phyloP scores from a whole-genome alignment of 1,140 invertebrate genomes.

The Drosophila tani region DNA sequence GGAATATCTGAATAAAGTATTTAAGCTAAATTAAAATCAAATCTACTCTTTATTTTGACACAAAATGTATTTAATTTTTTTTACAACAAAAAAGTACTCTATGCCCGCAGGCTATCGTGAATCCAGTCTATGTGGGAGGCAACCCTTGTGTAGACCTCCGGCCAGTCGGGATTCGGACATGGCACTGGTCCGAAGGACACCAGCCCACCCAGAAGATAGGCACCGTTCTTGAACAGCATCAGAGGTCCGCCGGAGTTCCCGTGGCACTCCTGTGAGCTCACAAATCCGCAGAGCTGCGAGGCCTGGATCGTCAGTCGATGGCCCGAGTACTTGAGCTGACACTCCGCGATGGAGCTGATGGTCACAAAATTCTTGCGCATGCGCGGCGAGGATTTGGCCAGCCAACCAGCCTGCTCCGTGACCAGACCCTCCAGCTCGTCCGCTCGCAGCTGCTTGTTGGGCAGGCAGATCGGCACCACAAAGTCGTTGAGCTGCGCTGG shows the following conservation, averaged over 20 bases:
- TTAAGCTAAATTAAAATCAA: background rate
- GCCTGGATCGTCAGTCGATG: constrained; percentile 34
- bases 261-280: constrained; percentile 28
- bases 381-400: constrained; percentile 88
- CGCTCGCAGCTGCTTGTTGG: constrained; percentile 85
- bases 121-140: constrained; percentile 72
- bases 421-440: constrained; percentile 85
- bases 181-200: constrained; percentile 91
- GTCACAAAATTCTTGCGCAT: constrained; percentile 85
- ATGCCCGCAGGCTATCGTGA: constrained; percentile 44
- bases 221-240: constrained; percentile 71
- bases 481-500: constrained; percentile 85
- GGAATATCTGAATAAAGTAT: background rate
- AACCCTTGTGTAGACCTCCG: constrained; percentile 91
- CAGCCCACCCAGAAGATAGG: constrained; percentile 87
- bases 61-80: background rate
- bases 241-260: constrained; percentile 88
- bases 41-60: background rate
- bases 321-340: constrained; percentile 51
- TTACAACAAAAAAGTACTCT: background rate
- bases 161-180: constrained; percentile 89
- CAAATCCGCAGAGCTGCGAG: constrained; percentile 55
- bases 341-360: constrained; percentile 47
- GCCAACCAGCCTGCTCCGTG: constrained; percentile 92
- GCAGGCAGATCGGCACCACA: constrained; percentile 93